phyloP scores from a whole-genome alignment of 2,113 vertebrate genomes.

The Osmerus mordax region DNA sequence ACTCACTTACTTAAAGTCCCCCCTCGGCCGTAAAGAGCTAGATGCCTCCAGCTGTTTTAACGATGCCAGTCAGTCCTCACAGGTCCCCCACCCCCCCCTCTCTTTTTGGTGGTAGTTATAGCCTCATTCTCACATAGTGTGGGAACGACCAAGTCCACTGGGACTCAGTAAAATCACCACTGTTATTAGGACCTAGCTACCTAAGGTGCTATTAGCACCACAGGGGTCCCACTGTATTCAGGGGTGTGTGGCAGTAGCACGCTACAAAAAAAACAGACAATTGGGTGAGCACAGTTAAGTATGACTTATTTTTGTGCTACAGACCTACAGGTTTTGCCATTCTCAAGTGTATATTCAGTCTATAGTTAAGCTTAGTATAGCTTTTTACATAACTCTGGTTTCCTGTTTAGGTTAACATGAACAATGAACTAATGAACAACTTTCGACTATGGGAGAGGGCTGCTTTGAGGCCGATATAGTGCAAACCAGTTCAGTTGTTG shows the following conservation, averaged over 20 bases:
- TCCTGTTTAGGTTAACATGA: no score
- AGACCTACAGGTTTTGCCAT: no score
- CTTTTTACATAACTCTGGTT: no score
- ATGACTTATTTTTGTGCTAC: no score
- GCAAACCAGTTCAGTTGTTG: constrained; percentile 22
- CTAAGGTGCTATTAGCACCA: no score
- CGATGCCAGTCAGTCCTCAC: constrained; percentile 14
- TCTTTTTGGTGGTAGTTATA: constrained; percentile 18
- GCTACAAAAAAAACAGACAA: not conserved
- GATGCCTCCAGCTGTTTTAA: constrained; percentile 54
- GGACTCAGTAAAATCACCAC: not conserved
- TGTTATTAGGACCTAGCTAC: constrained; percentile 1
- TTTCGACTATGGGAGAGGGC: no score
- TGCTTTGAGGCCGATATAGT: no score
- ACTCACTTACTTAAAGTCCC: constrained; percentile 5
- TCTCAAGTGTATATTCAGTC: no score
- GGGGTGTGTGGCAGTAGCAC: not conserved
- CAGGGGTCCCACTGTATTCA: no score
- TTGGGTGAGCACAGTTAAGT: no score
- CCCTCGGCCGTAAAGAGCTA: constrained; percentile 7
- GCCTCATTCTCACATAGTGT: constrained; percentile 34
- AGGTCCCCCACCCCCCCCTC: not conserved
- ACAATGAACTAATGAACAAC: no score
- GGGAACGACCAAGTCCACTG: constrained; percentile 18
- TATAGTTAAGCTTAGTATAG: no score